phyloP scores from a whole-genome alignment of 2,888 invertebrate species.

The Oxycera nigricornis region DNA sequence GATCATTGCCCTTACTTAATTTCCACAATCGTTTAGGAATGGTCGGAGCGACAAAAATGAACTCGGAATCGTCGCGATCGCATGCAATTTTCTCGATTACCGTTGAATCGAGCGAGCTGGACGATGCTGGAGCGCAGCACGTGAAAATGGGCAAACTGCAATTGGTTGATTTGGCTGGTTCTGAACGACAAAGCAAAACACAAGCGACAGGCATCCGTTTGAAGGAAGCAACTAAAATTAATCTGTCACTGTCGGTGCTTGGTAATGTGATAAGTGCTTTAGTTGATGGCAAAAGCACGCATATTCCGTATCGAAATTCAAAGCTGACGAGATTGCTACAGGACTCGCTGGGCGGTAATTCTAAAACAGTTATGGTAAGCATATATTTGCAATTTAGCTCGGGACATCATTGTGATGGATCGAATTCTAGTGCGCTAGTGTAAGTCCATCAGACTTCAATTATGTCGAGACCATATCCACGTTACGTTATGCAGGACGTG shows the following conservation, averaged over 20 bases:
- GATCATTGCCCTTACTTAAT: neutral
- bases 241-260: constrained; percentile 93
- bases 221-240: constrained; percentile 97
- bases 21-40: constrained; percentile 63
- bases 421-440: constrained; percentile 85
- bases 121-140: constrained; percentile 81
- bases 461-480: constrained; percentile 98
- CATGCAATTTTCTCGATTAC: constrained; percentile 99
- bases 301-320: constrained; percentile 98
- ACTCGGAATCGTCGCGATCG: constrained; percentile 92
- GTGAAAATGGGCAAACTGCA: constrained; percentile 96
- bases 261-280: constrained; percentile 98
- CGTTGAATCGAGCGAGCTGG: constrained; percentile 91
- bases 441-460: constrained; percentile 96
- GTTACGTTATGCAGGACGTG: constrained; percentile 93
- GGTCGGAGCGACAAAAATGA: constrained; percentile 96
- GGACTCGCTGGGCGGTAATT: constrained; percentile 96
- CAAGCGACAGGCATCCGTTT: constrained; percentile 92
- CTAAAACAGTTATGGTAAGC: constrained; percentile 88
- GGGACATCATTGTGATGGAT: too few species aligned
- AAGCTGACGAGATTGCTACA: constrained; percentile 93
- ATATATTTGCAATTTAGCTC: neutral
- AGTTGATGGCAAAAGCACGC: constrained; percentile 95
- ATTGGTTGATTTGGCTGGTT: constrained; percentile 97
- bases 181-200: constrained; percentile 96